A percentile compares a stretch with the other conserved stretches of the same genome.
phyloP scores from a whole-genome alignment of 2,888 invertebrate genomes.

The Acrobasis repandana region DNA sequence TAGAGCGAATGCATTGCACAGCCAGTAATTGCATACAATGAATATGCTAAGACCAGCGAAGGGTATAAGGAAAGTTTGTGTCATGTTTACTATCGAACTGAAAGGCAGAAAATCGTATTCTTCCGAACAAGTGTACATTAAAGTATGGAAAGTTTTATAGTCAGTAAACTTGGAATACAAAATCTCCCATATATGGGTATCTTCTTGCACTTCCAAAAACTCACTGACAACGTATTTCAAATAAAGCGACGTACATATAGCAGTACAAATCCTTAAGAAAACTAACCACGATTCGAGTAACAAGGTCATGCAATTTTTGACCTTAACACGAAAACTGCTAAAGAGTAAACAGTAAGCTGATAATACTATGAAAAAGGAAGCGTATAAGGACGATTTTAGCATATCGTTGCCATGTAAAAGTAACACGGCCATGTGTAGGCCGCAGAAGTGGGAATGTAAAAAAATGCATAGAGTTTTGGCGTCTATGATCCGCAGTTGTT shows the following conservation, averaged over 20 bases:
- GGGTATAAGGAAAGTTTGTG: conserved; percentile 83
- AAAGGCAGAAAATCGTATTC: conserved; percentile 89
- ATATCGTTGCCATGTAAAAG: conserved; percentile 73
- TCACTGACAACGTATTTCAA: conserved; percentile 67
- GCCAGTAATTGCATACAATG: conserved; percentile 64
- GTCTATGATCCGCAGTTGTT: conserved; percentile 81
- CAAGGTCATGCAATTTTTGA: conserved; percentile 54
- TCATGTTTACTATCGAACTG: conserved; percentile 75
- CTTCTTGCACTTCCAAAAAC: conserved; percentile 67
- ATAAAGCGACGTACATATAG: conserved; percentile 51
- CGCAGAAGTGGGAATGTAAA: conserved; percentile 71
- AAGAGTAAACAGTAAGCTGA: conserved; percentile 62
- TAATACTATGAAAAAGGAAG: conserved; percentile 68
- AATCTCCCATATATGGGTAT: conserved; percentile 88
- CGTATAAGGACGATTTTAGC: conserved; percentile 75
- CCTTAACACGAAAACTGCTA: conserved; percentile 57
- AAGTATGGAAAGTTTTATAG: conserved; percentile 88
- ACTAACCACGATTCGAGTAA: conserved; percentile 57
- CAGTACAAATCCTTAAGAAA: conserved; percentile 48
- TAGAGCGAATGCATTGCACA: conserved; percentile 33
- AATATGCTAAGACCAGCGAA: conserved; percentile 70
- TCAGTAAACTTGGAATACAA: conserved; percentile 86
- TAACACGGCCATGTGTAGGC: conserved; percentile 65
- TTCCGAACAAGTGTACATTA: conserved; percentile 89
- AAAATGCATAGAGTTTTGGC: conserved; percentile 60